Evolutionary conservation across 1,140 invertebrate genomes (phyloP).

Genomic region (Aphaenogaster rudis): DNA sequence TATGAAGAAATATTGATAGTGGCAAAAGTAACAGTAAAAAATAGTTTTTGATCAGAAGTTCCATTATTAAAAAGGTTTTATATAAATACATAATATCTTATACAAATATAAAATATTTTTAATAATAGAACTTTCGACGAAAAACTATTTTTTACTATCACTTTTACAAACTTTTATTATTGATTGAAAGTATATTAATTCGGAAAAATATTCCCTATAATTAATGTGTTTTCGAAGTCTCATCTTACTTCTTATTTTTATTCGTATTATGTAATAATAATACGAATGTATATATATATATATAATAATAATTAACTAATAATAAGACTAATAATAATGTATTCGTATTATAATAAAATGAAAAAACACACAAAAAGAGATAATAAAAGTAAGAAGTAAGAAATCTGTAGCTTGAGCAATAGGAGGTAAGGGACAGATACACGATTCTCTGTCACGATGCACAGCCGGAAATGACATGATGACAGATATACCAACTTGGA

Average conservation of each 20-base stretch:
- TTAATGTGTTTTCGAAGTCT: neutral
- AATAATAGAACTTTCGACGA: too few species aligned
- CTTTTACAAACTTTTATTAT: too few species aligned
- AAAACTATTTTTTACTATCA: too few species aligned
- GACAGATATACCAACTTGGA: constrained; percentile 3
- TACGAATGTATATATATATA: too few species aligned
- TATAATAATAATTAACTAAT: too few species aligned
- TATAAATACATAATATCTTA: neutral
- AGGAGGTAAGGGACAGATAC: neutral
- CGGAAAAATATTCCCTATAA: neutral
- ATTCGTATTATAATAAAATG: too few species aligned
- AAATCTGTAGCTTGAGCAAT: neutral
- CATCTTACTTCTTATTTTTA: neutral
- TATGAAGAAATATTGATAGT: neutral
- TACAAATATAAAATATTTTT: neutral
- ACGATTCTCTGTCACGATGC: neutral
- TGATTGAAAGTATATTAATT: neutral
- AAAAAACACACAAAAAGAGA: too few species aligned
- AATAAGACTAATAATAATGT: too few species aligned
- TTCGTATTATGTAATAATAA: too few species aligned
- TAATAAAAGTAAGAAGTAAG: neutral
- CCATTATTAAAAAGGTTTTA: neutral
- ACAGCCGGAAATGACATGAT: neutral
- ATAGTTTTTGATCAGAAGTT: neutral
- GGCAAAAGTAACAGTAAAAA: neutral